phyloP scores from a whole-genome alignment of 2,888 invertebrate species.

The Dryobotodes eremita region DNA sequence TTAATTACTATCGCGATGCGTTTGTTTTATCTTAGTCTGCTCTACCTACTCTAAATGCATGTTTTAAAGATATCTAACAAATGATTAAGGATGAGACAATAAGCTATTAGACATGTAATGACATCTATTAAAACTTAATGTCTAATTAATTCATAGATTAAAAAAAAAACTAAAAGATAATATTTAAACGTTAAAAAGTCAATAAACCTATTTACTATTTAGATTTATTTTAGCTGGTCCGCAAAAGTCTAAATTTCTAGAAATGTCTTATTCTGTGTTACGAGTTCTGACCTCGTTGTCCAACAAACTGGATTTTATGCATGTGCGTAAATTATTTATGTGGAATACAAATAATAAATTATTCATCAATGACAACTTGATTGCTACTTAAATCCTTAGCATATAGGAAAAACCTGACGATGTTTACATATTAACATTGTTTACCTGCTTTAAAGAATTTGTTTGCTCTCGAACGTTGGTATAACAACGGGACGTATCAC shows the following conservation, averaged over 20 bases:
- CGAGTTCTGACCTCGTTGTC: conserved; percentile 15
- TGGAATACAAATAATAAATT: conserved; percentile 45
- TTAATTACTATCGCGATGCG: conserved; percentile 29
- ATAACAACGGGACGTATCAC: conserved; percentile 36
- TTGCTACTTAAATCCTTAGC: conserved; percentile 14
- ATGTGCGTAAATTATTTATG: conserved; percentile 21
- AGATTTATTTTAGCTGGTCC: conserved; percentile 9
- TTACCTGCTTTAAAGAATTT: conserved; percentile 21
- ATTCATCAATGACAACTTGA: conserved; percentile 34
- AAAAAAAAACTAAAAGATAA: not conserved
- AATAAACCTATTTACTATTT: conserved; percentile 20
- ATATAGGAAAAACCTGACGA: conserved; percentile 21
- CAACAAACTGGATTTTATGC: conserved; percentile 13
- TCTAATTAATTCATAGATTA: not conserved
- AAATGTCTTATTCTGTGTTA: conserved; percentile 2
- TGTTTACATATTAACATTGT: conserved; percentile 35
- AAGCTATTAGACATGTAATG: not conserved
- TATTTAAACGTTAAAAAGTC: conserved; percentile 10
- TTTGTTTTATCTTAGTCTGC: conserved; percentile 11
- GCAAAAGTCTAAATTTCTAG: conserved; percentile 9
- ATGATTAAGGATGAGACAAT: not conserved
- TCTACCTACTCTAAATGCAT: not conserved
- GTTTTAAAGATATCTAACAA: not conserved
- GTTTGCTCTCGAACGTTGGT: conserved; percentile 7
- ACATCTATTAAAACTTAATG: not conserved